These are phyloP conservation scores for Rotaria macrura DNA, from an alignment of 2,888 invertebrate species.

Conservation along the genomic window DNA sequence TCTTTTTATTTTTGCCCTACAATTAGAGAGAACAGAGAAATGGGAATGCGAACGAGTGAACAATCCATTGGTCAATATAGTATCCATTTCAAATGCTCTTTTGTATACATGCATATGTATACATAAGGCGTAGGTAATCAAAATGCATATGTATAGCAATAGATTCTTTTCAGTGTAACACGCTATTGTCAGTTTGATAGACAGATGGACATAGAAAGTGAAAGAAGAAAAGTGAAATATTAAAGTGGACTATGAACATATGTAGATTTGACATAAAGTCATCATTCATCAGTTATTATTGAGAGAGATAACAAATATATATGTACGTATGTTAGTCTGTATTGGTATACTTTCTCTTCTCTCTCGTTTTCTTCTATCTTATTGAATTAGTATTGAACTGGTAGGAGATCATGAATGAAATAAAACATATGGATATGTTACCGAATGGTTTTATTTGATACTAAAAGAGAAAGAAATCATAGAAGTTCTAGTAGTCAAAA, in stretches of 20 bases:
- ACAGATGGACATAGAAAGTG: not conserved
- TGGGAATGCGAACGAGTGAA: not conserved
- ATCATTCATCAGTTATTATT: not conserved
- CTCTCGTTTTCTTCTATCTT: not conserved
- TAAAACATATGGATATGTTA: not conserved
- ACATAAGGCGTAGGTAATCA: not conserved
- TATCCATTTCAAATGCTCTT: not conserved
- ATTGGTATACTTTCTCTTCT: not conserved
- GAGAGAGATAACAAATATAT: not conserved
- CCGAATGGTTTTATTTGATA: not conserved
- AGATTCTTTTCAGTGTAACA: not conserved
- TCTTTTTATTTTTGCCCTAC: not conserved
- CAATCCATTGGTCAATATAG: not conserved
- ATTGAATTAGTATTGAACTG: not conserved
- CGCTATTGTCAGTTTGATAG: not conserved
- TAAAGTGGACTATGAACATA: not conserved
- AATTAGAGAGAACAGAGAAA: not conserved
- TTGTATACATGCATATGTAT: not conserved
- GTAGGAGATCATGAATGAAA: not conserved
- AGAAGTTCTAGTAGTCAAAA: not conserved
- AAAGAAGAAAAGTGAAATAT: not conserved
- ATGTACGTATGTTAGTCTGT: not conserved
- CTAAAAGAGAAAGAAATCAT: not conserved
- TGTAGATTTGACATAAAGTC: not conserved
- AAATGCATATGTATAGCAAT: not conserved